These are phyloP conservation scores for Fopius arisanus DNA, from an alignment of 1,140 invertebrate genomes.

Conservation along the genomic window DNA sequence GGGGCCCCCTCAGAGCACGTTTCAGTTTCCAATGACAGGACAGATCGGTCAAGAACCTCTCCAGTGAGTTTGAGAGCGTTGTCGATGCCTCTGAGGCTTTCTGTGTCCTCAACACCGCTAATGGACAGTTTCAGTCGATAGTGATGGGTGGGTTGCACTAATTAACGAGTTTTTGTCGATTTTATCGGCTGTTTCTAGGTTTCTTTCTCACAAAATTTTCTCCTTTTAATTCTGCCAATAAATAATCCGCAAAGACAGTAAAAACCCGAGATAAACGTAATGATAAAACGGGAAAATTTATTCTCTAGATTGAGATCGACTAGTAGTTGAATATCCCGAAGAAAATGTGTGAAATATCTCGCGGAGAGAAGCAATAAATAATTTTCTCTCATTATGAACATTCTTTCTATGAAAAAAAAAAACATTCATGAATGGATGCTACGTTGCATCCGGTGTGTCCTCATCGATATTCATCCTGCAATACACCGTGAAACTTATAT, in stretches of 20 bases:
- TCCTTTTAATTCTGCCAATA: too few species aligned
- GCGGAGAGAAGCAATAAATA: too few species aligned
- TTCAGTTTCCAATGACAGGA: background rate
- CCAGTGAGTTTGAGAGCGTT: background rate
- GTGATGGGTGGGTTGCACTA: background rate
- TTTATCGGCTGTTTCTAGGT: too few species aligned
- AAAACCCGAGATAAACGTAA: too few species aligned
- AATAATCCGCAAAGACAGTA: too few species aligned
- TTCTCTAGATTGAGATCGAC: too few species aligned
- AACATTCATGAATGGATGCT: background rate
- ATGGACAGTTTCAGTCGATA: background rate
- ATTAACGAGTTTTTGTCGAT: background rate
- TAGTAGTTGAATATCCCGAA: too few species aligned
- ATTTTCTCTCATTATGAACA: background rate
- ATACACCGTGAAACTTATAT: background rate
- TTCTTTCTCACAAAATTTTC: too few species aligned
- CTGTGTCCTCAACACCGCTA: background rate
- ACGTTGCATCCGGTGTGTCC: constrained; percentile 5
- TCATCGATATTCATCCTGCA: background rate
- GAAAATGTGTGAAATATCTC: too few species aligned
- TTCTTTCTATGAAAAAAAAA: background rate
- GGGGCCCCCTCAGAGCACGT: background rate
- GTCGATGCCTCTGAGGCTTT: background rate
- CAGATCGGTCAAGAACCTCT: background rate
- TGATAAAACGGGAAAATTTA: too few species aligned